Evolutionary conservation across 2,888 invertebrate genomes (phyloP).

Genomic region (Stenchaetothrips biformis): DNA sequence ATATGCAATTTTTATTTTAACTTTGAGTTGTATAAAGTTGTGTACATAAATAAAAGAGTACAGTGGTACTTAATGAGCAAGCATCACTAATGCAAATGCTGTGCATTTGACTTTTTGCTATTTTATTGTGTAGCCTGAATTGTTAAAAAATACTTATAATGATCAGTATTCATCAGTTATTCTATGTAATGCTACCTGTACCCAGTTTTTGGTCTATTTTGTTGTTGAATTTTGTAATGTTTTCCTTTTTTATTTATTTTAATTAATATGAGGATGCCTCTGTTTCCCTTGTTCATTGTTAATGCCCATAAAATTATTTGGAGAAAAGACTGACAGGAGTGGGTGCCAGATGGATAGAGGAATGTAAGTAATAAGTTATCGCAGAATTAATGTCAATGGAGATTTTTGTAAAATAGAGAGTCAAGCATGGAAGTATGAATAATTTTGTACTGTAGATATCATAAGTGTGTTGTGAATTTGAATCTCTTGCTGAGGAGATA

Average conservation of each 20-base stretch:
- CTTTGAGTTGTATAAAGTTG: neutral
- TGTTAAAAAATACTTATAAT: neutral
- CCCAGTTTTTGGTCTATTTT: neutral
- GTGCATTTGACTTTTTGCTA: neutral
- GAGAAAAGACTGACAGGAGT: conserved; percentile 18
- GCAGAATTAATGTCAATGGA: neutral
- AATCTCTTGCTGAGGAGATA: neutral
- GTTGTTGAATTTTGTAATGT: neutral
- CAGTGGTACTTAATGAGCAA: neutral
- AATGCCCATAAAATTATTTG: neutral
- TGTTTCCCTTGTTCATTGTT: neutral
- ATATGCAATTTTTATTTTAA: neutral
- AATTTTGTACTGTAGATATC: neutral
- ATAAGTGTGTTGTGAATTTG: neutral
- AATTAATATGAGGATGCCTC: neutral
- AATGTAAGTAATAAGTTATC: neutral
- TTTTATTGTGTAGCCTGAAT: neutral
- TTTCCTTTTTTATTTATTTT: neutral
- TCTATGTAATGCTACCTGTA: neutral
- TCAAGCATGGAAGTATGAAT: neutral
- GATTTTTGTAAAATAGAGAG: neutral
- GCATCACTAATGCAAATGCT: neutral
- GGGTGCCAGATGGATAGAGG: neutral
- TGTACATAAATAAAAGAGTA: neutral
- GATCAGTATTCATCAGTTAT: neutral